A percentile compares a stretch with the other conserved stretches of the same genome.
Conservation (phyloP, 2,888 invertebrate genomes). For the Oxyscelio sp. region DNA sequence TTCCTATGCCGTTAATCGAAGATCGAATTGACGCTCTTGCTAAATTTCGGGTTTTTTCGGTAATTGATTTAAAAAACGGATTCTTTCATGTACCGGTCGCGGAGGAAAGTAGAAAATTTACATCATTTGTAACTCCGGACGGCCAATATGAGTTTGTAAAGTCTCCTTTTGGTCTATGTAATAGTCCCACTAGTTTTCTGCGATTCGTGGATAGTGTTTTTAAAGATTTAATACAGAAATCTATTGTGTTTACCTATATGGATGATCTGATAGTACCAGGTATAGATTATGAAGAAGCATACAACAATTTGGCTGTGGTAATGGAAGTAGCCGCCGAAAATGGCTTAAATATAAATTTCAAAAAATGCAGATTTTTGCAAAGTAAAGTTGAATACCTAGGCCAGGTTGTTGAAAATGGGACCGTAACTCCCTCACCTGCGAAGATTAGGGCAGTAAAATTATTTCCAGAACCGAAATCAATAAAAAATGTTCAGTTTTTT, state of each 20-base stretch:
- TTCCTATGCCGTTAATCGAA: conserved; percentile 24
- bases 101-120: background rate
- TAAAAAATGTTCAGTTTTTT: conserved; percentile 80
- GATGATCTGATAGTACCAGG: too few species aligned
- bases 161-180: background rate
- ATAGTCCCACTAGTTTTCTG: conserved; percentile 4
- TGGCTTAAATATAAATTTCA: conserved; percentile 62
- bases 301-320: background rate
- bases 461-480: conserved; percentile 16
- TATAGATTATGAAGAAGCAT: too few species aligned
- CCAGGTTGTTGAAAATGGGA: conserved; percentile 78
- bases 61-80: conserved; percentile 77
- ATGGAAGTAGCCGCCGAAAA: background rate
- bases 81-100: conserved; percentile 3
- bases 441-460: conserved; percentile 78
- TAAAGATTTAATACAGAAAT: background rate
- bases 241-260: too few species aligned
- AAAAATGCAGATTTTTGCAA: conserved; percentile 43
- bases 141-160: conserved; percentile 1
- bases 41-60: conserved; percentile 66
- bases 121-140: too few species aligned
- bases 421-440: conserved; percentile 75
- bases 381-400: conserved; percentile 76
- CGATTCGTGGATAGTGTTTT: background rate
- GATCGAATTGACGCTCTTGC: conserved; percentile 70